Evolutionary conservation across 1,140 invertebrate genomes (phyloP), one percentile per base, ranked within the genome.

Genomic region (Brachionus angularis): DNA sequence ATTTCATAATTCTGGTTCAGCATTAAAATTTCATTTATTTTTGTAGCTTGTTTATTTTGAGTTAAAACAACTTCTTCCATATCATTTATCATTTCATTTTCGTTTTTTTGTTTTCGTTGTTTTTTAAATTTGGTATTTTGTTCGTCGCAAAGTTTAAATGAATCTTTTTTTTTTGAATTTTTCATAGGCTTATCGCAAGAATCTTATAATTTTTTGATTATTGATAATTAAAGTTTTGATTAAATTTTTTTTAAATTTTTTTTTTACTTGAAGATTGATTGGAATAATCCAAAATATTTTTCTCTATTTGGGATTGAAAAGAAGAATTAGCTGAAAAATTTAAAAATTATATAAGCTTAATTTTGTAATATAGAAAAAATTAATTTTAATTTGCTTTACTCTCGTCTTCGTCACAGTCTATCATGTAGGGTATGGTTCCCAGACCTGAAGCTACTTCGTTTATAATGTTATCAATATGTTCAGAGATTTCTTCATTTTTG

Each of bases 401-500:
- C 12, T 58, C 53, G 7, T 58, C 53, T n/a, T 58, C 53, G 14
- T 39, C 53, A 31, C 53, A 58, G 25, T 58, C 53, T 4, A 58
- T 23, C 21, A 12, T 34, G 25, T 10, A 12, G 1, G 53, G 27
- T 23, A 58, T 29, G 3, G 33, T 58, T 23, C 53, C 53, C 36
- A 10, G 39, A n/a, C 53, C 53, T 29, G 53, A 31, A 12, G 39
- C 33, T 14, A 58, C 53, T 36, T 58, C 33, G 0, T 58, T 34
- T 36, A 58, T 64, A 31, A 46, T 64, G 31, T 33, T 64, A 33
- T 64, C 44, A 64, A 46, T 64, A 64, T 64, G 39, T 29, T 64
- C 44, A 10, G 39, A 46, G 1, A 46, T 33, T 27, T 27, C 47
- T 0, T 64, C 44, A 14, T 16, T 64, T 31, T 64, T 64, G 3